Conservation (phyloP, 2,888 invertebrate species). For the Zhengitettix transpicula region DNA sequence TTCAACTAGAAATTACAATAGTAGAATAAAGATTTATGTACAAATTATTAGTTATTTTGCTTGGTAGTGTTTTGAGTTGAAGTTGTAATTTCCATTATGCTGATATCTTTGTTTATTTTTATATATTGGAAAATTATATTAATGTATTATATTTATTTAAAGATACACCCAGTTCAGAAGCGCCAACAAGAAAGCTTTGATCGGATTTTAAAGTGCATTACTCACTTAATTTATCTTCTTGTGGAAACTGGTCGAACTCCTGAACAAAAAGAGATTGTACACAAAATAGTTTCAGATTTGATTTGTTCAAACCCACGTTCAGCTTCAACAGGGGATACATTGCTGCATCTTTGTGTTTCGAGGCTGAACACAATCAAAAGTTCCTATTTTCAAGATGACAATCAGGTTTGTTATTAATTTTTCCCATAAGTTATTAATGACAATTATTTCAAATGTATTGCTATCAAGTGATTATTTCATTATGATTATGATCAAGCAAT, state of each 20-base stretch:
- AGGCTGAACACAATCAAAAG: conserved; percentile 61
- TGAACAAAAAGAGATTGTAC: conserved; percentile 30
- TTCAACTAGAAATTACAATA: no score
- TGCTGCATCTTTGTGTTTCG: conserved; percentile 70
- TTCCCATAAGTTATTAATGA: not conserved
- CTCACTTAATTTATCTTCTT: conserved; percentile 58
- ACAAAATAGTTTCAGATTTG: conserved; percentile 34
- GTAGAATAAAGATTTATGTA: no score
- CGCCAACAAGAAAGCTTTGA: conserved; percentile 69
- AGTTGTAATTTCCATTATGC: no score
- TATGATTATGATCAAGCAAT: no score
- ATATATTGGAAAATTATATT: not conserved
- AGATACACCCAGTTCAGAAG: conserved; percentile 54
- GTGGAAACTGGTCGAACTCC: conserved; percentile 37
- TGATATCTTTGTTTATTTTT: no score
- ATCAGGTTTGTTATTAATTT: conserved; percentile 27
- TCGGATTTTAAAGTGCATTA: conserved; percentile 59
- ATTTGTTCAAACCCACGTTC: conserved; percentile 49
- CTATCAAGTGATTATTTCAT: no score
- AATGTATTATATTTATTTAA: conserved; percentile 14
- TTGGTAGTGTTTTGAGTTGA: no score
- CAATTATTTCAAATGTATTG: no score
- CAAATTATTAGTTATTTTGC: no score
- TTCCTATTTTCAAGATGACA: conserved; percentile 56
- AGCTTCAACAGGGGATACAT: conserved; percentile 51